Evolutionary conservation across 2,888 invertebrate genomes (phyloP), one percentile per base, ranked within the genome.

Genomic region (Cryptus armator): DNA sequence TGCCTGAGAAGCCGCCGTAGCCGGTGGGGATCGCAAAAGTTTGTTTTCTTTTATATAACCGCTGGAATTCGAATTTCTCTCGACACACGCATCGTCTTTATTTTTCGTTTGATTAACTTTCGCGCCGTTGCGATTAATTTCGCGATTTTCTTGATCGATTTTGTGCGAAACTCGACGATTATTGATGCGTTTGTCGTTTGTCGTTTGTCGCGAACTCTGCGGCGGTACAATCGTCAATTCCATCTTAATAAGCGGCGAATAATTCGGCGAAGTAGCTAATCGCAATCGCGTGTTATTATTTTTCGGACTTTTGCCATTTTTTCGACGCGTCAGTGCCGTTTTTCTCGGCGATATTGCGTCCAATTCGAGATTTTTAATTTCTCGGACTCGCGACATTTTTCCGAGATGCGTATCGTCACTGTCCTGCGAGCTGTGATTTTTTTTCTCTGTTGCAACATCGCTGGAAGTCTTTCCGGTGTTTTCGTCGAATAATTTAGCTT

Each of bases 401-500:
- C 16, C 53, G 9, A 56, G 53, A 64, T 86, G 76, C 19, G 66
- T 44, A 5, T 48, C 70, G 85, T 81, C 51, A 62, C 81, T 67
- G 12, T 83, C 64, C 10, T 66, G 59, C n/a, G 44, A 37, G 32
- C 14, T n/a, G 4, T 37, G 32, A 37, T n/a, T 37, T 19, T 66
- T 66, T 10, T 19, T n/a, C 10, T 66, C 66, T 19, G 46, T 32
- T 1, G 10, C 68, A 24, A 64, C 53, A 59, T 70, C 59, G 48
- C 72, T 86, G 12, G 53, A 53, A 4, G 24, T 56, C 44, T 74
- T 83, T 14, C 74, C 48, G 0, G 64, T 83, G 68, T 88, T 12
- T 94, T 94, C 94, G 91, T 97, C 96, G 90, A 97, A 97, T 32
- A 97, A 94, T 91, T 96, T 96, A 0, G 97, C 97, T 94, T 97